Percentiles rank a stretch among this genome's conserved stretches.
Evolutionary conservation across 2,888 invertebrate species (phyloP).

Genomic region (Heliconius sara): DNA sequence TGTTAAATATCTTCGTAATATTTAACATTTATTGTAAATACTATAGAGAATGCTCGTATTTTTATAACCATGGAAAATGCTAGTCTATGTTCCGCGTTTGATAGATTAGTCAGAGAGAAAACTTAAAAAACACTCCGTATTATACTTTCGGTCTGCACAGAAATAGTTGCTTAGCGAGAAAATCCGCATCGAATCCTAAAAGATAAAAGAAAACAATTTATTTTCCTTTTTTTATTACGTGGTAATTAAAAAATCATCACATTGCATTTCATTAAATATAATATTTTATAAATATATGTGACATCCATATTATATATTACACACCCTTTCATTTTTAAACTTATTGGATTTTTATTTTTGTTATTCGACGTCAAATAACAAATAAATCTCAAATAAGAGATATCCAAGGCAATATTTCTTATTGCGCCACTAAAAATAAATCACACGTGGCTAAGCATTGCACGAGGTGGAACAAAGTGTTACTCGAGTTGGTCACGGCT

Average conservation of each 20-base stretch:
- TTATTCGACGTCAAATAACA: conserved; percentile 16
- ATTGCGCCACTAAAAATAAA: conserved; percentile 33
- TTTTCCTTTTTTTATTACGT: too few species aligned
- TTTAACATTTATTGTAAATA: neutral
- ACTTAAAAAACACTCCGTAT: neutral
- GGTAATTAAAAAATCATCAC: too few species aligned
- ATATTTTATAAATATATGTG: neutral
- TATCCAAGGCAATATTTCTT: conserved; percentile 36
- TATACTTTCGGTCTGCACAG: neutral
- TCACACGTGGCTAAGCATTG: conserved; percentile 30
- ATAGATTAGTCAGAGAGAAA: too few species aligned
- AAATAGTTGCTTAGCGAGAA: neutral
- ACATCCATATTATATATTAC: neutral
- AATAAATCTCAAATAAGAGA: conserved; percentile 11
- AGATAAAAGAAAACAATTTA: neutral
- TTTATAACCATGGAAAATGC: neutral
- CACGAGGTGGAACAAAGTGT: conserved; percentile 59
- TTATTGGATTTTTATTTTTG: conserved; percentile 3
- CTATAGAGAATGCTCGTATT: neutral
- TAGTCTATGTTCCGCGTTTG: too few species aligned
- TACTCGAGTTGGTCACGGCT: conserved; percentile 64
- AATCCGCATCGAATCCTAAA: neutral
- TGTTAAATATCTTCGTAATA: neutral
- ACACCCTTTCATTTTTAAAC: neutral
- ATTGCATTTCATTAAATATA: neutral